A percentile compares a stretch with the other conserved stretches of the same genome.
Evolutionary conservation across 2,113 vertebrate species (phyloP).

Genomic region (Apodemus speciosus): DNA sequence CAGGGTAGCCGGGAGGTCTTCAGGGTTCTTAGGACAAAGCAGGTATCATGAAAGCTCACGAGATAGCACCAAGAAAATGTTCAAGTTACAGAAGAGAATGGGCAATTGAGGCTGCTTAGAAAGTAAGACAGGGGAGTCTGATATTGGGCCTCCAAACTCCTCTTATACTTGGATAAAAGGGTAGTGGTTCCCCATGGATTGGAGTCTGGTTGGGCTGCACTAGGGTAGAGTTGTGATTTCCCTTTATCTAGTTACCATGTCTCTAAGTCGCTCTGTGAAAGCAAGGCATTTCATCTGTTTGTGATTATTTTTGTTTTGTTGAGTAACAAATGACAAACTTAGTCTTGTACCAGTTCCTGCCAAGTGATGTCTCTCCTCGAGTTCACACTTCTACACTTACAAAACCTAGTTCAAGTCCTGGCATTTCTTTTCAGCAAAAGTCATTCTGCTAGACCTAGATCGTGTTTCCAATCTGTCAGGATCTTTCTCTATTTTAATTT

Average conservation of each 20-base stretch:
- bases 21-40: background rate
- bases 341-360: background rate
- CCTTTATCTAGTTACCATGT: background rate
- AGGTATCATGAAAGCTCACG: background rate
- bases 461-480: slow-evolving; percentile 58
- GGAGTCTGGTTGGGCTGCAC: background rate
- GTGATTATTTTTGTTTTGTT: background rate
- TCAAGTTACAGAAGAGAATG: background rate
- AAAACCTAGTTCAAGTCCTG: slow-evolving; percentile 49
- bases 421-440: slow-evolving; percentile 49
- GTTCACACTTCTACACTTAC: background rate
- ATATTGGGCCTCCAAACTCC: background rate
- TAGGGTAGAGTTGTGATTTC: background rate
- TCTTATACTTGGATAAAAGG: background rate
- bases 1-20: rapidly evolving
- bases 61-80: background rate
- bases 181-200: rapidly evolving
- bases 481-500: slow-evolving; percentile 60
- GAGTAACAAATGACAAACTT: slow-evolving; percentile 32
- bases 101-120: background rate
- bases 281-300: background rate
- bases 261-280: background rate
- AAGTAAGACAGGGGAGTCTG: background rate
- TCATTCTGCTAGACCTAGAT: slow-evolving; percentile 42
- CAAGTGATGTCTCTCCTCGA: background rate